Evolutionary conservation across 2,888 invertebrate genomes (phyloP).

Genomic region (Epistrophella euchroma): DNA sequence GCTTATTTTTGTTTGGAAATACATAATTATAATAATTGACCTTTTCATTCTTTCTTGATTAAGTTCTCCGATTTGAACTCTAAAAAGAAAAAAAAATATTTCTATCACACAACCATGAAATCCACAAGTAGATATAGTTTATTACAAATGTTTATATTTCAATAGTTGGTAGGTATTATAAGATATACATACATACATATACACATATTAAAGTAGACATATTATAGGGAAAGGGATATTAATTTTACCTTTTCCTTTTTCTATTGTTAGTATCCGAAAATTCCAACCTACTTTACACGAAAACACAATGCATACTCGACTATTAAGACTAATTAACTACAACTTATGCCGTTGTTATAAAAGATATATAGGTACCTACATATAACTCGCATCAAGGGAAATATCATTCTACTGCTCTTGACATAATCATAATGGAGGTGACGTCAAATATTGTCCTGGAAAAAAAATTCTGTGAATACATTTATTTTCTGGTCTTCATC

Average conservation of each 20-base stretch:
- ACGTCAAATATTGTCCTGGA: conserved; percentile 40
- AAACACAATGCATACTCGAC: conserved; percentile 29
- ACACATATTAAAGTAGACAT: too few species aligned
- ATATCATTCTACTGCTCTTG: conserved; percentile 49
- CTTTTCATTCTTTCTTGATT: too few species aligned
- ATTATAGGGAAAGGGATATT: background rate
- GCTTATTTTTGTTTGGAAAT: too few species aligned
- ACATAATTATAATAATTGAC: too few species aligned
- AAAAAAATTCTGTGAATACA: conserved; percentile 19
- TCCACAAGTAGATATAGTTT: too few species aligned
- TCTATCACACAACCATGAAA: too few species aligned
- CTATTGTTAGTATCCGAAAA: background rate
- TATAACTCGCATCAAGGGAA: conserved; percentile 23
- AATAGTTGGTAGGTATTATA: too few species aligned
- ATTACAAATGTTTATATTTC: too few species aligned
- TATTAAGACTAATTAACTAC: conserved; percentile 57
- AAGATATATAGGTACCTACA: background rate
- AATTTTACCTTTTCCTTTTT: background rate
- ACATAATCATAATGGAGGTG: conserved; percentile 55
- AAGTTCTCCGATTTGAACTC: too few species aligned
- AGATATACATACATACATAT: too few species aligned
- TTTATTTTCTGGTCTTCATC: conserved; percentile 44
- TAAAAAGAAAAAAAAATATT: too few species aligned
- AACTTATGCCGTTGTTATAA: conserved; percentile 36
- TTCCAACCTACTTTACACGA: conserved; percentile 44